Percentiles rank a stretch among this genome's conserved stretches.
phyloP scores from a whole-genome alignment of 2,113 vertebrate species.

The human (Homo sapiens) region DNA sequence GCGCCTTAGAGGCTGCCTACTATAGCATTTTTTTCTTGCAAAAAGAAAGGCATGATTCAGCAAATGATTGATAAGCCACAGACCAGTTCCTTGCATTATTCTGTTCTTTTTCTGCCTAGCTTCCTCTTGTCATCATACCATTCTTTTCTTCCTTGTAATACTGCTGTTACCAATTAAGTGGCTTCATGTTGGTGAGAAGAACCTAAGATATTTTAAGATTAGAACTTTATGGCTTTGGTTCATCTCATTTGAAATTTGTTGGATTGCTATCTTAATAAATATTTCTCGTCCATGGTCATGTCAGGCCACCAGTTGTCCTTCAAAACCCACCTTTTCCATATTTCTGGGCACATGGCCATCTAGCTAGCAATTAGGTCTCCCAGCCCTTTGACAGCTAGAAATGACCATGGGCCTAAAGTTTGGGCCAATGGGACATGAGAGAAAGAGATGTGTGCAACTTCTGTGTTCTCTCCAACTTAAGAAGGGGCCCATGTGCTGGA shows the following conservation, averaged over 20 bases:
- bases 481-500: neutral
- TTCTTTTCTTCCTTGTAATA: neutral
- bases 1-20: neutral
- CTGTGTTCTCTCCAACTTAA: neutral
- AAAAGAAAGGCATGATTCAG: neutral
- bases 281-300: neutral
- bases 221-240: neutral
- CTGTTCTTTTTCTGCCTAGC: neutral
- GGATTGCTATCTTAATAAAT: neutral
- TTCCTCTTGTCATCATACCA: neutral
- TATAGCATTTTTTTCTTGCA: neutral
- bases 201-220: neutral
- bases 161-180: neutral
- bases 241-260: neutral
- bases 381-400: neutral
- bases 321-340: neutral
- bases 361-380: neutral
- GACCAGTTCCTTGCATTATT: neutral
- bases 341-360: slow-evolving; percentile 21
- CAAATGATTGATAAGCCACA: neutral
- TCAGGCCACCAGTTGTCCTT: neutral
- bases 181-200: neutral
- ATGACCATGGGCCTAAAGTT: neutral
- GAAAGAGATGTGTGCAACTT: neutral
- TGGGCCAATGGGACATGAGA: neutral